phyloP scores from a whole-genome alignment of 1,140 invertebrate species.

The Tenebrio molitor region DNA sequence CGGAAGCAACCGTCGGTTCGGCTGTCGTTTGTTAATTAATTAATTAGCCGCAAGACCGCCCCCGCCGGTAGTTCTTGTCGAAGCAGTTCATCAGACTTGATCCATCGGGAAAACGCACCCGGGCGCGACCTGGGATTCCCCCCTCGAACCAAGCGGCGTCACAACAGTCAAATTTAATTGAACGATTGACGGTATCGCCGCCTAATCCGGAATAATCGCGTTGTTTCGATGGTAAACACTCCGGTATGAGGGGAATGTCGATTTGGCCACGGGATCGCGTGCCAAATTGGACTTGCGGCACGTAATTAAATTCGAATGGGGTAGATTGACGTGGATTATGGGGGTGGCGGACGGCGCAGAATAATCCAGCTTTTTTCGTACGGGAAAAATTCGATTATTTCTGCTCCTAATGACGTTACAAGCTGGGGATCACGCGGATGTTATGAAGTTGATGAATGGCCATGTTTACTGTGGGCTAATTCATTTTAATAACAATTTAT shows the following conservation, averaged over 20 bases:
- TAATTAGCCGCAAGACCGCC: slow-evolving; percentile 7
- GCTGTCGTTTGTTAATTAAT: slow-evolving; percentile 25
- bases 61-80: slow-evolving; percentile 21
- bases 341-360: too few relatives aligned
- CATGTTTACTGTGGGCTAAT: slow-evolving; percentile 19
- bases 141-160: too few relatives aligned
- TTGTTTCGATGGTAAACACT: slow-evolving; percentile 23
- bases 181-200: neutral
- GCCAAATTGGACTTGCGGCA: slow-evolving; percentile 10
- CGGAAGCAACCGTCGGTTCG: slow-evolving; percentile 2
- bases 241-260: neutral
- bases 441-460: slow-evolving; percentile 22
- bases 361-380: too few relatives aligned
- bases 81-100: slow-evolving; percentile 18
- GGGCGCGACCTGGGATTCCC: too few relatives aligned
- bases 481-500: slow-evolving; percentile 37
- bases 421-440: neutral
- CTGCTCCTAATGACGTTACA: neutral
- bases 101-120: slow-evolving; percentile 6
- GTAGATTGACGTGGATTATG: slow-evolving; percentile 3
- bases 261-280: slow-evolving; percentile 3
- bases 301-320: slow-evolving; percentile 32
- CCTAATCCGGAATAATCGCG: neutral
- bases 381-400: neutral
- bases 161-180: slow-evolving; percentile 10